Evolutionary conservation across 2,113 vertebrate genomes (phyloP).

Genomic region (Pangasianodon hypophthalmus): DNA sequence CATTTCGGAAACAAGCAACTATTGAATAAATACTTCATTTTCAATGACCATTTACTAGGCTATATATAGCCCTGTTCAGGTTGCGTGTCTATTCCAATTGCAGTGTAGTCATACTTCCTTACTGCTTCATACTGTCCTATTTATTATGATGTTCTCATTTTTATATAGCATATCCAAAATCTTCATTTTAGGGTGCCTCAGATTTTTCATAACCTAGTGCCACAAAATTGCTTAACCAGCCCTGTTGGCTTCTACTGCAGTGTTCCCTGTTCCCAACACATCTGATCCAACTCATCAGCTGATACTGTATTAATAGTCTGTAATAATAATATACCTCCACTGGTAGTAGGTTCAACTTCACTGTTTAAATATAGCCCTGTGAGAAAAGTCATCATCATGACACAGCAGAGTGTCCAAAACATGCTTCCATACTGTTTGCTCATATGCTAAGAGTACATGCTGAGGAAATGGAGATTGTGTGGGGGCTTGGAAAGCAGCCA

Average conservation of each 20-base stretch:
- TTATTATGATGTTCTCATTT: background rate
- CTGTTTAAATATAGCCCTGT: slow-evolving; percentile 19
- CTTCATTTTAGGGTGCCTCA: background rate
- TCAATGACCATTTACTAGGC: background rate
- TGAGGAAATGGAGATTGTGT: slow-evolving; percentile 12
- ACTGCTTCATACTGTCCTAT: background rate
- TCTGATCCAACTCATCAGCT: slow-evolving; percentile 16
- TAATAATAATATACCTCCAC: background rate
- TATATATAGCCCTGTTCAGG: background rate
- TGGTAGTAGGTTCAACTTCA: background rate
- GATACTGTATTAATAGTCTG: slow-evolving; percentile 27
- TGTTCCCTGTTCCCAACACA: background rate
- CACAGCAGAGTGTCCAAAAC: slow-evolving; percentile 15
- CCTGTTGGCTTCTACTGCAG: background rate
- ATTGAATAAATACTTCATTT: background rate
- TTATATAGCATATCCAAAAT: background rate
- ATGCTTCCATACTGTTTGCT: background rate
- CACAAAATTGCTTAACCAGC: background rate
- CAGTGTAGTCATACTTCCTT: background rate
- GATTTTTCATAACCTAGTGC: background rate
- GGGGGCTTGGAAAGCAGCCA: slow-evolving; percentile 1
- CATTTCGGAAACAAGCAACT: background rate
- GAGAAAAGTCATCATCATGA: slow-evolving; percentile 17
- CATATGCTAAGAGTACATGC: background rate
- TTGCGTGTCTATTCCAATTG: background rate